phyloP scores from a whole-genome alignment of 2,888 invertebrate genomes.

The Xiphydria camelus region DNA sequence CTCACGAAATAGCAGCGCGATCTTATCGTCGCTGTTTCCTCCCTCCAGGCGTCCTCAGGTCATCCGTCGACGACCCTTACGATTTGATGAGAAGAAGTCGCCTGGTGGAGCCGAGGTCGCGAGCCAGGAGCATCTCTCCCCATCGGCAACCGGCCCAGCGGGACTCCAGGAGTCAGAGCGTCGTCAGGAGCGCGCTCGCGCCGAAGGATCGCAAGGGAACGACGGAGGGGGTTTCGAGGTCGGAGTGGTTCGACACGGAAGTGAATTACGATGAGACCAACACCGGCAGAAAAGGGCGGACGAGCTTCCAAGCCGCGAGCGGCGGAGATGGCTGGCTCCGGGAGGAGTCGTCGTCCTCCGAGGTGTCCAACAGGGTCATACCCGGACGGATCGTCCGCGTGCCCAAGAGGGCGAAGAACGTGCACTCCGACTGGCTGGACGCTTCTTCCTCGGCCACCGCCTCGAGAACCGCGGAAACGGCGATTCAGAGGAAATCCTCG shows the following conservation, averaged over 20 bases:
- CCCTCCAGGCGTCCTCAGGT: constrained; percentile 47
- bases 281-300: constrained; percentile 24
- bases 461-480: constrained; percentile 25
- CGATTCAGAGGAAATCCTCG: too few species aligned
- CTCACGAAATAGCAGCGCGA: too few species aligned
- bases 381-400: not conserved
- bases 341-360: constrained; percentile 13
- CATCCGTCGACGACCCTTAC: constrained; percentile 68
- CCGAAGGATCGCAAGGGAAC: constrained; percentile 33
- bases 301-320: constrained; percentile 19
- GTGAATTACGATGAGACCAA: constrained; percentile 7
- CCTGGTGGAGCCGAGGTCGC: constrained; percentile 65
- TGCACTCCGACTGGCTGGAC: not conserved
- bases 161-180: constrained; percentile 59
- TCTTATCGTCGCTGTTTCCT: too few species aligned
- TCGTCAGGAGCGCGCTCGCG: constrained; percentile 35
- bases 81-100: constrained; percentile 81
- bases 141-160: constrained; percentile 42
- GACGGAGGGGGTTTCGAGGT: constrained; percentile 34
- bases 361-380: not conserved
- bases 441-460: constrained; percentile 18
- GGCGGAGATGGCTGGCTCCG: constrained; percentile 21
- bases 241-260: constrained; percentile 49
- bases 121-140: constrained; percentile 56
- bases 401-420: not conserved